Conservation (phyloP, 2,113 vertebrate genomes). For the Spizaetus ornatus region DNA sequence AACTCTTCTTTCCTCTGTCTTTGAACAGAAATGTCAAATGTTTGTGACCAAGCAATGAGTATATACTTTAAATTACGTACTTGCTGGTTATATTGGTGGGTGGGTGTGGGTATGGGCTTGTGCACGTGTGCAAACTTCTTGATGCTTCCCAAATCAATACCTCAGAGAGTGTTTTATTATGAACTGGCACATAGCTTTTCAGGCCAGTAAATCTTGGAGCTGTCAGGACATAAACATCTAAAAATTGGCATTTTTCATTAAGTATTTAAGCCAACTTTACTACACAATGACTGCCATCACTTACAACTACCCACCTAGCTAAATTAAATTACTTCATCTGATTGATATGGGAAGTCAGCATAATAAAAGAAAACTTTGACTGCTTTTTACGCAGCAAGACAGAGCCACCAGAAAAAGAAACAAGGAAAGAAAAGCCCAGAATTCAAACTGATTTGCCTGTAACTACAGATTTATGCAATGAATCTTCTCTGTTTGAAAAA, state of each 20-base stretch:
- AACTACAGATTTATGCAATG: background rate
- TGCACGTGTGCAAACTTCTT: background rate
- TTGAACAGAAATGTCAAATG: background rate
- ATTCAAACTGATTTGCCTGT: background rate
- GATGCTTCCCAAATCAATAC: background rate
- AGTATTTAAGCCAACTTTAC: background rate
- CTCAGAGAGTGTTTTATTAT: background rate
- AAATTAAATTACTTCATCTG: slow-evolving; percentile 24
- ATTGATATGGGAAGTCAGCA: background rate
- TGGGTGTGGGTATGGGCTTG: background rate
- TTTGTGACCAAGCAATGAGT: background rate
- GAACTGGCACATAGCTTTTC: background rate
- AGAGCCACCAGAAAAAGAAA: background rate
- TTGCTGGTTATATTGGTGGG: background rate
- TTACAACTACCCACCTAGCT: background rate
- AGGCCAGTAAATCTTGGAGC: background rate
- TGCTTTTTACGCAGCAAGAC: background rate
- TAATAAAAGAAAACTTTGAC: background rate
- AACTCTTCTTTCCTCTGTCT: background rate
- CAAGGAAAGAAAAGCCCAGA: background rate
- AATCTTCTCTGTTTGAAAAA: background rate
- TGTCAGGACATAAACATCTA: background rate
- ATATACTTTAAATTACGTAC: background rate
- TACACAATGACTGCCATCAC: background rate
- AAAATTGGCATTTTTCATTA: slow-evolving; percentile 8